Evolutionary conservation across 2,888 invertebrate species (phyloP), one percentile per base, ranked within the genome.

Genomic region (Lomographa bimaculata): DNA sequence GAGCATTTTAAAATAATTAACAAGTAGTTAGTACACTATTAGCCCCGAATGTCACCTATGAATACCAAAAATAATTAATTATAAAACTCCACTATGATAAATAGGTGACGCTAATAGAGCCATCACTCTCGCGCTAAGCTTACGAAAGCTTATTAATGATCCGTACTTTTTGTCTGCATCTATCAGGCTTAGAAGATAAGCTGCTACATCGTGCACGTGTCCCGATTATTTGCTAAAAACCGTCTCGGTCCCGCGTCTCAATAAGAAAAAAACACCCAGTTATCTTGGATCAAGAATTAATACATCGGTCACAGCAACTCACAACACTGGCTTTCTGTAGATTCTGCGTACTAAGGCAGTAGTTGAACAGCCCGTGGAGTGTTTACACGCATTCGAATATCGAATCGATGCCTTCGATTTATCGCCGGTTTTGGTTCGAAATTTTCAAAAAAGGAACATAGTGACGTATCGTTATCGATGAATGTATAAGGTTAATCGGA

Each of bases 271-370:
- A n/a, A n/a, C n/a, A n/a, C n/a, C n/a, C 57, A 63, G 74, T 35
- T 42, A 76, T 78, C 73, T 76, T 56, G 66, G 63, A 79, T 78
- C 75, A 66, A 69, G 75, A 76, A 76, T 78, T 77, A 74, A 78
- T 73, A 71, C 70, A 62, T 35, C 36, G 37, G 20, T 28, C 28
- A 27, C 57, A 58, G 46, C 60, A 54, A 54, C 55, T 43, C 46
- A 46, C 63, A 54, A 66, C 68, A 53, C 61, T 55, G 56, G 63
- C 62, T 57, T 58, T 61, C 61, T 57, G 56, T 57, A 32, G 36
- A 64, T 63, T 56, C 57, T 54, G 50, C 53, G 54, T 60, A 60
- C 61, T 59, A 55, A 60, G 63, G 64, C 80, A 85, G 84, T 84
- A 74, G 67, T 71, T 60, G 61, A 60, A 71, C 73, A 71, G 70